Conservation (phyloP, 2,113 vertebrate genomes). For the Hemiscyllium ocellatum region DNA sequence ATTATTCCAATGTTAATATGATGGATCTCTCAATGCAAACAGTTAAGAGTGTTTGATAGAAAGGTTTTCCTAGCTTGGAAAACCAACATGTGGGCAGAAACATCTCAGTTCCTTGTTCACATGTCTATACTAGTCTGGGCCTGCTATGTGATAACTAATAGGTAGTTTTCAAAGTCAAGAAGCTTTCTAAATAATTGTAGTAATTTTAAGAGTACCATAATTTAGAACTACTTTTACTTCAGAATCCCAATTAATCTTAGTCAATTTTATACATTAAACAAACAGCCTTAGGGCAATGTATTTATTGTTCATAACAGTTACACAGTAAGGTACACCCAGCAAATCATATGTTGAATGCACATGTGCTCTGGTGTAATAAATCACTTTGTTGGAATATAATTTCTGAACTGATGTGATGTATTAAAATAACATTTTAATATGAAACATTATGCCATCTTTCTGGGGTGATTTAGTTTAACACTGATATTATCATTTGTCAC, state of each 20-base stretch:
- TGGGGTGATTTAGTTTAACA: not conserved
- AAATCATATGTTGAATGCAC: not conserved
- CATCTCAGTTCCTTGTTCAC: not conserved
- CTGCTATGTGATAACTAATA: not conserved
- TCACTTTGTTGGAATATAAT: not conserved
- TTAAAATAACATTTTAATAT: not conserved
- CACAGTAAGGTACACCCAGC: not conserved
- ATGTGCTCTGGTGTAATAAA: not conserved
- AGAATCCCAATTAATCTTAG: not conserved
- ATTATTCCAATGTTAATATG: not conserved
- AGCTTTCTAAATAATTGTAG: not conserved
- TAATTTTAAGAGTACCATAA: not conserved
- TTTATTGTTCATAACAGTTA: not conserved
- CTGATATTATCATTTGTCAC: not conserved
- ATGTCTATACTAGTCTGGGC: not conserved
- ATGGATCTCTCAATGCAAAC: not conserved
- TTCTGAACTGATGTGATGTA: not conserved
- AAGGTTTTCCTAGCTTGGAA: not conserved
- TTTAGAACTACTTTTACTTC: not conserved
- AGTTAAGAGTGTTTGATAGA: not conserved
- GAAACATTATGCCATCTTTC: not conserved
- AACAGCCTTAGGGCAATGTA: not conserved
- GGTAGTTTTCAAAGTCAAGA: not conserved
- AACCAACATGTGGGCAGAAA: not conserved
- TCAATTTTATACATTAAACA: not conserved